A percentile compares a stretch with the other conserved stretches of the same genome.
Evolutionary conservation across 2,888 invertebrate genomes (phyloP).

Genomic region (Drosophila stalkeri): DNA sequence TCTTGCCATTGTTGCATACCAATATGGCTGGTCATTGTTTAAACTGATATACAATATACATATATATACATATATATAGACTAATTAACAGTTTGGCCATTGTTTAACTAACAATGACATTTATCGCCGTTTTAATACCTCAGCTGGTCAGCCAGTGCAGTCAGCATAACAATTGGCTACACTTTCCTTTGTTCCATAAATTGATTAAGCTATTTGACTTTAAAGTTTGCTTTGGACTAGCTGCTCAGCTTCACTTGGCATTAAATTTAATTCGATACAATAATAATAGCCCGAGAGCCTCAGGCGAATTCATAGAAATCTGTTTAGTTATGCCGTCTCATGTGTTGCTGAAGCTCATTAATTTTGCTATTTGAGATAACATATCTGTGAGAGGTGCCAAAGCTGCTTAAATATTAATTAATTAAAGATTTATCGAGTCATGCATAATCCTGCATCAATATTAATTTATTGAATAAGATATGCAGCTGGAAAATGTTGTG

Average conservation of each 20-base stretch:
- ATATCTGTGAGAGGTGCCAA: not conserved
- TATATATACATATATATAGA: conserved; percentile 37
- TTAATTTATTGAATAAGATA: not conserved
- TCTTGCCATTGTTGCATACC: conserved; percentile 30
- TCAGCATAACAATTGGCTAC: conserved; percentile 11
- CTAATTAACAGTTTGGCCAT: conserved; percentile 65
- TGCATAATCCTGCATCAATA: not conserved
- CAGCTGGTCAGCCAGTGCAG: conserved; percentile 34
- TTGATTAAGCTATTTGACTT: conserved; percentile 12
- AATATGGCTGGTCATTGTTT: conserved; percentile 52
- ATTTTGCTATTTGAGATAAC: conserved; percentile 4
- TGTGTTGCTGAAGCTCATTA: not conserved
- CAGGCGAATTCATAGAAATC: not conserved
- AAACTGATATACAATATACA: conserved; percentile 15
- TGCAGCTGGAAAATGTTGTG: not conserved
- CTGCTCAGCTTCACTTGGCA: not conserved
- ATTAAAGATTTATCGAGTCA: not conserved
- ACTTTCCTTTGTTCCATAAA: conserved; percentile 12
- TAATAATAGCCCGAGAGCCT: not conserved
- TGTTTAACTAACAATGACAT: conserved; percentile 36
- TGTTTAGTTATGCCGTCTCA: not conserved
- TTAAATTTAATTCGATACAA: not conserved
- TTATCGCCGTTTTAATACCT: conserved; percentile 38
- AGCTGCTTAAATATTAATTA: conserved; percentile 4
- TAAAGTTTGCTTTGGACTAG: not conserved